Base-by-base conservation (phyloP, 2,888 invertebrate genomes). In the Parasteatoda lunata region DNA sequence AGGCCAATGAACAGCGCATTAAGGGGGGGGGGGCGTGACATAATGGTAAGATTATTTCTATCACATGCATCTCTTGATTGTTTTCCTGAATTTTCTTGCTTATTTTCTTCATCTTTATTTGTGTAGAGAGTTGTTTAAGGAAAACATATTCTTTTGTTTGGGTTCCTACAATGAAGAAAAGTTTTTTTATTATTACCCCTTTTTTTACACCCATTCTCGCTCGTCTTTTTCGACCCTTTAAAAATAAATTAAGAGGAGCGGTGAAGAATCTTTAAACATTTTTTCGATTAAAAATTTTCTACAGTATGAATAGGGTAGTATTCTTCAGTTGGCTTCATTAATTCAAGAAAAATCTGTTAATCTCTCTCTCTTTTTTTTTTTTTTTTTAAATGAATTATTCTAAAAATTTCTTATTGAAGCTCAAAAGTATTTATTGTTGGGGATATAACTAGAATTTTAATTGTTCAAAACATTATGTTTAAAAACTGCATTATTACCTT, bases 31-130 rank as follows among this genome's bases (percentile, higher is more conserved):
- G 82, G 88, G 77, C 69, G 82, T 79, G 88, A 83, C 77, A 88
- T 88, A 88, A 88, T 88, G 88, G 82, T 79, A 88, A 83, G 88
- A 88, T 88, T 88, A 83, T 83, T 88, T 88, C 88, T 83, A 88
- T 88, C 83, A 78, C 88, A 88, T 88, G 82, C 88, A 88, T 83
- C 83, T 88, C 88, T 75, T 88, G 88, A 88, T 88, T 88, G 88
- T 88, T 88, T 88, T 88, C 88, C 88, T 88, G 83, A 83, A 88
- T 79, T 70, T 79, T 84, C 75, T 78, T 84, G 73, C 78, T 78
- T 86, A 72, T 81, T 86, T 82, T 80, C 77, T 79, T 79, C 80
- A 70, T 75, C 76, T 59, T 79, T 86, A 81, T 86, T 86, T 81
- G 77, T 77, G 71, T 81, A 59, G 81, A 64, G 77, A 77, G 76